Conservation (phyloP, 1,140 invertebrate genomes). For the Goniozus legneri region DNA sequence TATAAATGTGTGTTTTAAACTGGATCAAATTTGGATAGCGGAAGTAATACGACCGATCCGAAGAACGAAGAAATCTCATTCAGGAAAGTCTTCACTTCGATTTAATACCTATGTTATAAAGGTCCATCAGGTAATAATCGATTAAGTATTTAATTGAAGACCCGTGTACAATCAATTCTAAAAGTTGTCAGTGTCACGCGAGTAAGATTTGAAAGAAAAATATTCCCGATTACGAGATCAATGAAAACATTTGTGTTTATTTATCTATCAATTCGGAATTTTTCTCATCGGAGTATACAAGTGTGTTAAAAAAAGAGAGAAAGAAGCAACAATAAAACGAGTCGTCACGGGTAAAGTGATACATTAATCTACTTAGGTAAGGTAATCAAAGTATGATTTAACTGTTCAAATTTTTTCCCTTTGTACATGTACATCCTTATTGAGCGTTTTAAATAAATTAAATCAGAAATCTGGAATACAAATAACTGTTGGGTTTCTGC, state of each 20-base stretch:
- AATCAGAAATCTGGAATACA: slow-evolving; percentile 44
- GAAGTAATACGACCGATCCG: slow-evolving; percentile 16
- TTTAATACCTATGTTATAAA: slow-evolving; percentile 36
- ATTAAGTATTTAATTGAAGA: slow-evolving; percentile 33
- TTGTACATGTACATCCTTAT: slow-evolving; percentile 44
- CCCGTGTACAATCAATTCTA: slow-evolving; percentile 13
- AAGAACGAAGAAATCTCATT: slow-evolving; percentile 28
- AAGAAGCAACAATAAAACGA: no score
- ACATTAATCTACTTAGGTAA: slow-evolving; percentile 39
- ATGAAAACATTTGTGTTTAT: no score
- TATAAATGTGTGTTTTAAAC: no score
- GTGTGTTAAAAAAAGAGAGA: no score
- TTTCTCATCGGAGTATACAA: no score
- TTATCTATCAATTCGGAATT: no score
- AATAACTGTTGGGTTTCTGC: slow-evolving; percentile 41
- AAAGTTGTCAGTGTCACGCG: background rate
- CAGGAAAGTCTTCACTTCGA: slow-evolving; percentile 24
- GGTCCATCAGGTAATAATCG: slow-evolving; percentile 41
- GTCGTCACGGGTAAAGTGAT: slow-evolving; percentile 25
- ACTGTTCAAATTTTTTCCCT: slow-evolving; percentile 37
- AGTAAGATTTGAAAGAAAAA: no score
- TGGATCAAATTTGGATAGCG: slow-evolving; percentile 13
- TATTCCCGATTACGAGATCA: no score
- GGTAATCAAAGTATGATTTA: slow-evolving; percentile 34
- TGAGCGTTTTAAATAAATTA: slow-evolving; percentile 42